Base-by-base conservation (phyloP, 2,888 invertebrate genomes). In the Oxyteleia sp. region DNA sequence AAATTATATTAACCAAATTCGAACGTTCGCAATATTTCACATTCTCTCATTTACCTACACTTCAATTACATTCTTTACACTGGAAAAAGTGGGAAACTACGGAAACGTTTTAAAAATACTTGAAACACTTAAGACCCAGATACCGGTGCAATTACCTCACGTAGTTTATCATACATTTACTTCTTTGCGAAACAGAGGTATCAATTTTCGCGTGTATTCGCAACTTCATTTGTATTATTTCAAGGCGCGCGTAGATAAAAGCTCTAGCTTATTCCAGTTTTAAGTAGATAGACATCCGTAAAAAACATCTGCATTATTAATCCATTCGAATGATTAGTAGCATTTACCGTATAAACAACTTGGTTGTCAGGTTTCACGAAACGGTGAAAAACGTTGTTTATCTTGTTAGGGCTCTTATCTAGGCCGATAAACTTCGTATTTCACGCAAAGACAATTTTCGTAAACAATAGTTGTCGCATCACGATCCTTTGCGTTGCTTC, bases 261-360 rank as follows among this genome's bases (percentile, higher is more conserved):
- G 61, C 47, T 53, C 74, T 55, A 74, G 74, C 64, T 74, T 32
- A 29, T 75, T 66, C 75, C 66, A 57, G 75, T 75, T 75, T 66
- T 26, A 75, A 75, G 75, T 75, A 75, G 75, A 64, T 51, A 64
- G 45, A 38, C 43, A 55, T 47, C 20, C 26, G 18, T 26, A 74
- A 64, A 75, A 75, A 75, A 64, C 29, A 45, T 32, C 35, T 55
- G 35, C 55, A 75, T 75, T 75, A 75, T 75, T 66, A 75, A 75
- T 66, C 26, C 53, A 15, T 59, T 66, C 15, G 26, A 13, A 41
- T 49, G 66, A 75, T 75, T 57, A 41, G 20, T 43, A 57, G 15
- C 66, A 29, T 26, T 66, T 57, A 49, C 75, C 26, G 26, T 35
- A 59, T 45, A 47, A 75, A 64, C 55, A 74, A 16, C 20, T 4